Evolutionary conservation across 2,113 vertebrate species (phyloP).

Genomic region (Pterocles gutturalis): DNA sequence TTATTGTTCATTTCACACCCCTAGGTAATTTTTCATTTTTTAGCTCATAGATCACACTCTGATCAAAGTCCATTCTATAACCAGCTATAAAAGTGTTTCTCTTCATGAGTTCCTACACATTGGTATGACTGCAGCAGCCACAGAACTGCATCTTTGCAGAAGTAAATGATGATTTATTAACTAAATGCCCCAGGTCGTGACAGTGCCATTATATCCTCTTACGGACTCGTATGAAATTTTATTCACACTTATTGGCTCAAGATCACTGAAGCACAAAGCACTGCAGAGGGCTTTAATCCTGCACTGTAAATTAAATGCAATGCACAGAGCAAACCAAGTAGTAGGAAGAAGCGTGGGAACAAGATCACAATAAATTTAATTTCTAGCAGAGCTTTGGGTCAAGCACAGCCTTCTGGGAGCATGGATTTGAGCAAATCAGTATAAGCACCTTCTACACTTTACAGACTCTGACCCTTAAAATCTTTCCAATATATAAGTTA

Average conservation of each 20-base stretch:
- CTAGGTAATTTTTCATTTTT: background rate
- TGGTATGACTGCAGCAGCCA: background rate
- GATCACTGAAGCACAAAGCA: constrained; percentile 59
- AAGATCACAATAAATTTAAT: background rate
- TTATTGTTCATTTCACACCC: background rate
- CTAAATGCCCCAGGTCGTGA: constrained; percentile 21
- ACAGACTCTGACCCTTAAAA: background rate
- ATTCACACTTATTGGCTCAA: constrained; percentile 59
- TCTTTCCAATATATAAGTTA: background rate
- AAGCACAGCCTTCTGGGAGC: background rate
- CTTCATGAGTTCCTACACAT: background rate
- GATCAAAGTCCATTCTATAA: background rate
- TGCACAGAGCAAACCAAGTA: background rate
- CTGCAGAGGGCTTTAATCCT: constrained; percentile 17
- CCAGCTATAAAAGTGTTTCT: background rate
- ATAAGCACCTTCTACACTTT: background rate
- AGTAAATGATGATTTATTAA: constrained; percentile 71
- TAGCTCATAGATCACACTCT: background rate
- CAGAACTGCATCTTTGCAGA: background rate
- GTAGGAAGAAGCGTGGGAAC: background rate
- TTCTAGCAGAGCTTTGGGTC: background rate
- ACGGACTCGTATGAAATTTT: constrained; percentile 64
- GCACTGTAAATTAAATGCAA: constrained; percentile 10
- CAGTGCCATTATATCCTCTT: constrained; percentile 28
- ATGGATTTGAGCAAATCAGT: background rate